Base-by-base conservation (phyloP, 2,113 vertebrate species). In the Nicator chloris region DNA sequence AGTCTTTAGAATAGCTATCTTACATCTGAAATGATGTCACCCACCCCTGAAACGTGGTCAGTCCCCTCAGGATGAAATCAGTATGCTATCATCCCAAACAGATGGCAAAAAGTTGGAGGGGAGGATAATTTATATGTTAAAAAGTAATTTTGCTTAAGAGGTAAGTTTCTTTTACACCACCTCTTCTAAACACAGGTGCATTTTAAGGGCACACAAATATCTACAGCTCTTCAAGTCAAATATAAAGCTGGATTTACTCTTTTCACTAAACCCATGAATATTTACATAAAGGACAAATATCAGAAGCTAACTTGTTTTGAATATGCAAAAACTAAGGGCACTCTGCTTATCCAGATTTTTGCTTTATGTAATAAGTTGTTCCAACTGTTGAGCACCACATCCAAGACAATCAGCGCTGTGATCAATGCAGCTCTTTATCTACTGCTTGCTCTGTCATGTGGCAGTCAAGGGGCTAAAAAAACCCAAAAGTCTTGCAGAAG, bases 381-480 rank as follows among this genome's bases (percentile, higher is more conserved):
- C 71, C 39, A 92, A 61, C 47, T 71, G 51, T 19, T 57, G 60
- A 60, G 60, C 40, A 37, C 15, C 71, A 92, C 44, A 69, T 78
- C 63, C 68, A 57, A 95, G 79, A 95, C 19, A 21, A 82, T 19
- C 51, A 76, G 50, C 61, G 27, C 82, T 83, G 61, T 31, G 71
- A 82, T 96, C 94, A 96, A 91, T 63, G 28, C 17, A 61, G 83
- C 53, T 50, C 78, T 97, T 96, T 78, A 95, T 86, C 73, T 82
- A 71, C 87, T 82, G 92, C 82, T 94, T 94, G 87, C 82, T 95
- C 78, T 84, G 87, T 96, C 98, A 97, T 51, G 87, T 86, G 97
- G 90, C 85, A 96, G 88, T 90, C 90, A 96, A 98, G 84, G 90
- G 93, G 93, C 83, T 27, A 56, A 54, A 59, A 76, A 81, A 64